These are phyloP conservation scores for Mayetiola destructor DNA, from an alignment of 2,888 invertebrate genomes.

Conservation along the genomic window DNA sequence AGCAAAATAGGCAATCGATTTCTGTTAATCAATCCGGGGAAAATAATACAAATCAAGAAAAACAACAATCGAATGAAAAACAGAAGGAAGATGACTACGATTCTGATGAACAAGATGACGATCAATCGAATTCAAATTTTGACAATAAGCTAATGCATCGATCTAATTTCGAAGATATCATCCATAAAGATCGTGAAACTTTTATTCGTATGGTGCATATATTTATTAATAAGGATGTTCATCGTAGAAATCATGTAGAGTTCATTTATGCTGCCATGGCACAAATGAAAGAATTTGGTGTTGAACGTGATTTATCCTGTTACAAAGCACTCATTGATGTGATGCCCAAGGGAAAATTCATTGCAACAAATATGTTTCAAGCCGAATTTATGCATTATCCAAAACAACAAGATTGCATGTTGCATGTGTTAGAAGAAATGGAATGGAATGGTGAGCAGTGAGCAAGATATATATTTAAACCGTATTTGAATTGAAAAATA, in stretches of 20 bases:
- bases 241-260: slow-evolving; percentile 76
- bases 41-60: background rate
- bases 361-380: slow-evolving; percentile 70
- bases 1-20: background rate
- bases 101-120: background rate
- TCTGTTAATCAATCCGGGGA: background rate
- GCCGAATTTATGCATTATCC: slow-evolving; percentile 88
- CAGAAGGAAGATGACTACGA: slow-evolving; percentile 48
- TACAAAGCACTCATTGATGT: slow-evolving; percentile 77
- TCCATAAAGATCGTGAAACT: slow-evolving; percentile 44
- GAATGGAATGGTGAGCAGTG: slow-evolving; percentile 82
- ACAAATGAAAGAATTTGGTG: slow-evolving; percentile 79
- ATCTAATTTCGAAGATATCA: slow-evolving; percentile 17
- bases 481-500: background rate
- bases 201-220: slow-evolving; percentile 61
- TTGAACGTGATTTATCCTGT: slow-evolving; percentile 69
- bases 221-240: slow-evolving; percentile 51
- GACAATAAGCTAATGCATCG: slow-evolving; percentile 15
- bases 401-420: slow-evolving; percentile 85
- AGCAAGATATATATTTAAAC: background rate
- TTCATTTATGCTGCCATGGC: slow-evolving; percentile 84
- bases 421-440: slow-evolving; percentile 89
- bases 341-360: slow-evolving; percentile 76
- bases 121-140: background rate
- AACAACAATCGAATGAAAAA: slow-evolving; percentile 40